Percentiles rank a stretch among this genome's conserved stretches.
phyloP scores from a whole-genome alignment of 1,140 invertebrate genomes.

The Ceratosolen solmsi region DNA sequence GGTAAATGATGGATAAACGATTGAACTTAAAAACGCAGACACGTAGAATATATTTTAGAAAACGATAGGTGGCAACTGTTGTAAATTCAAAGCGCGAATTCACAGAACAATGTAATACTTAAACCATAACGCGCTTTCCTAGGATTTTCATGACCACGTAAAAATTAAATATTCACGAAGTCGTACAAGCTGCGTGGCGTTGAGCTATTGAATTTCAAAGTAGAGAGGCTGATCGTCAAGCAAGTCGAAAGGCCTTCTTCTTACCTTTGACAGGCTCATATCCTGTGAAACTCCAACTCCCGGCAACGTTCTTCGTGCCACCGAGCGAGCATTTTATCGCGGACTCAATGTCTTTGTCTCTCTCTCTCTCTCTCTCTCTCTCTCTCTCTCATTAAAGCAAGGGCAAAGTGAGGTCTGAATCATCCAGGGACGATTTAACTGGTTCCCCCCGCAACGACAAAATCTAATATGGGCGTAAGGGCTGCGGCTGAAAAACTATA shows the following conservation, averaged over 20 bases:
- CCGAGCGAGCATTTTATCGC: background rate
- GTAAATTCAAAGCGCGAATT: no score
- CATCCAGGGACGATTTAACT: no score
- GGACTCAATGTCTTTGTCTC: background rate
- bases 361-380: background rate
- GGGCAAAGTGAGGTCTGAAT: background rate
- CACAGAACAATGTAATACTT: background rate
- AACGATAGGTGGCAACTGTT: no score
- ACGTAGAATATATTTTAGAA: no score
- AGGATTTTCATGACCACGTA: background rate
- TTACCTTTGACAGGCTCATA: constrained; percentile 1
- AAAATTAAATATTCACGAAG: constrained; percentile 12
- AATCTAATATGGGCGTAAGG: background rate
- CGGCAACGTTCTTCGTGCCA: background rate
- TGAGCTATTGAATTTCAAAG: background rate
- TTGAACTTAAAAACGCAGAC: no score
- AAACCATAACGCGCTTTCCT: background rate
- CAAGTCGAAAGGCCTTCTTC: background rate
- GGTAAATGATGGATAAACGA: no score
- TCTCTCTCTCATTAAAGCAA: background rate
- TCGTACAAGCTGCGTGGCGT: no score
- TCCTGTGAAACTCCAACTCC: background rate
- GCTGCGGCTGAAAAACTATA: background rate
- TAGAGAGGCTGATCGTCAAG: background rate
- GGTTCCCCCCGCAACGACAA: background rate